These are phyloP conservation scores for Saccostrea glomerata DNA, from an alignment of 1,140 invertebrate species.

Conservation along the genomic window DNA sequence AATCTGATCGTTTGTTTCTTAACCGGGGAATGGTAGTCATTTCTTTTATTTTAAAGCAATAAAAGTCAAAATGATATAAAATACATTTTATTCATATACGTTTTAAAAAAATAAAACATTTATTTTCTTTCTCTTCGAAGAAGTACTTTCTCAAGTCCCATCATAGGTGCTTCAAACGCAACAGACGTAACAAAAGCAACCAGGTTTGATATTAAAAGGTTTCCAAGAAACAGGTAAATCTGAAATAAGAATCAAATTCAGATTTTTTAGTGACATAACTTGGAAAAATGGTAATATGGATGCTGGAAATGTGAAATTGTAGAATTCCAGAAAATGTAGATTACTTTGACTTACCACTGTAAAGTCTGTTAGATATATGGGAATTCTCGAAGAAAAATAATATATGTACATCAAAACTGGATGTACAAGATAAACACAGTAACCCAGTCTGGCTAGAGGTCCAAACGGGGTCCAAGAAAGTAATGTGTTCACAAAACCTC, in stretches of 20 bases:
- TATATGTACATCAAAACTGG: conserved; percentile 69
- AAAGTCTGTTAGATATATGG: conserved; percentile 16
- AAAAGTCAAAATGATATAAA: too few species aligned
- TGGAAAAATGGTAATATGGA: too few species aligned
- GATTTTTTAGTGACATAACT: background rate
- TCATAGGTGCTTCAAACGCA: conserved; percentile 75
- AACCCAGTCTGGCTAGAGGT: conserved; percentile 91
- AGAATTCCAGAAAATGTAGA: too few species aligned
- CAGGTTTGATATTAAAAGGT: conserved; percentile 70
- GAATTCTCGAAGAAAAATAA: background rate
- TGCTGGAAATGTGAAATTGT: too few species aligned
- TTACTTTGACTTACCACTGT: conserved; percentile 24
- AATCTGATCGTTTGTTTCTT: too few species aligned
- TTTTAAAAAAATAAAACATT: background rate
- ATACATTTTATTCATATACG: too few species aligned
- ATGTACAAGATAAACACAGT: conserved; percentile 93
- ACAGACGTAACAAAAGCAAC: conserved; percentile 70
- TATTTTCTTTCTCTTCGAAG: conserved; percentile 46
- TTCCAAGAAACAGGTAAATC: conserved; percentile 70
- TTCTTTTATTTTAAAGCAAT: too few species aligned
- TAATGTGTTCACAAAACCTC: conserved; percentile 83
- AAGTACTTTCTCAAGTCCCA: conserved; percentile 72
- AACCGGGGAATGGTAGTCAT: too few species aligned
- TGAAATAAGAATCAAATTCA: conserved; percentile 55
- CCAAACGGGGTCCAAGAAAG: conserved; percentile 88